A percentile compares a stretch with the other conserved stretches of the same genome.
Evolutionary conservation across 2,797 vertebrate species (phyloP).

Genomic region (Hapalemur alaotrensis): DNA sequence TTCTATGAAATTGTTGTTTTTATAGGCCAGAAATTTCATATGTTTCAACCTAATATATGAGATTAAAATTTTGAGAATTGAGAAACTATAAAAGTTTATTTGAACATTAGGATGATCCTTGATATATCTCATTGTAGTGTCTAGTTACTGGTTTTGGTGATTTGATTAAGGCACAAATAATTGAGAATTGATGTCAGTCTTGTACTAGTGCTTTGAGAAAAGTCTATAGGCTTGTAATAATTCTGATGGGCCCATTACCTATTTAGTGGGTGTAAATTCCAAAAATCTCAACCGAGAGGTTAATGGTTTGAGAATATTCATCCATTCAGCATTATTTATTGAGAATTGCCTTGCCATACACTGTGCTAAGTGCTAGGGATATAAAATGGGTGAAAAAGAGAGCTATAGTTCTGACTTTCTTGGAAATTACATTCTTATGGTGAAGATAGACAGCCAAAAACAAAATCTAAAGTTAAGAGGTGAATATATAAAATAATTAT

Average conservation of each 20-base stretch:
- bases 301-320: neutral
- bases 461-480: neutral
- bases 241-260: neutral
- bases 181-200: neutral
- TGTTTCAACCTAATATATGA: neutral
- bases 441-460: neutral
- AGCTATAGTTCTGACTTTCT: neutral
- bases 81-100: neutral
- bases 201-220: neutral
- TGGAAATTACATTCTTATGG: slow-evolving; percentile 10
- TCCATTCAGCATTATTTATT: neutral
- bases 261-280: neutral
- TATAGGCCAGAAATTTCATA: neutral
- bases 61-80: neutral
- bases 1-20: neutral
- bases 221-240: neutral
- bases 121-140: neutral
- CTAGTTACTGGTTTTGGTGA: neutral
- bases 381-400: neutral
- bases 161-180: slow-evolving; percentile 18
- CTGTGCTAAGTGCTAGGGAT: neutral
- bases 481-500: slow-evolving; percentile 3
- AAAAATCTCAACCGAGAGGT: neutral
- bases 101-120: neutral
- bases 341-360: neutral